phyloP scores from a whole-genome alignment of 1,140 invertebrate species.

The Hyphantria cunea region DNA sequence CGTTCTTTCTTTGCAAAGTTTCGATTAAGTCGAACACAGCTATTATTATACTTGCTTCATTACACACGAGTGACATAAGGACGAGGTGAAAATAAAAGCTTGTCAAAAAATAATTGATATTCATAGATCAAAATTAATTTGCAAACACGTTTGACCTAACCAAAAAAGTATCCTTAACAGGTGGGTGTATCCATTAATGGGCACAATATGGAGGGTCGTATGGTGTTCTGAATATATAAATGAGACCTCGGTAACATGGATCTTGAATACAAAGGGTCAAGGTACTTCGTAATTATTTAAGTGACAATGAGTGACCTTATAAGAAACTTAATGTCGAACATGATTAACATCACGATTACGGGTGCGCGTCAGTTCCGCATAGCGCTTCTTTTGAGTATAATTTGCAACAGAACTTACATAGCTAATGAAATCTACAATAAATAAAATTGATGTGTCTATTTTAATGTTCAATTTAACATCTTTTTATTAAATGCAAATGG shows the following conservation, averaged over 20 bases:
- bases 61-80: too few species aligned
- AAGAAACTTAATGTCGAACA: neutral
- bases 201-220: neutral
- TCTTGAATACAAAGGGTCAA: conserved; percentile 19
- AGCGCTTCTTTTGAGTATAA: neutral
- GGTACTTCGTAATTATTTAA: conserved; percentile 4
- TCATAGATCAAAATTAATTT: neutral
- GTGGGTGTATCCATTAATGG: neutral
- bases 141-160: conserved; percentile 1
- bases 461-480: too few species aligned
- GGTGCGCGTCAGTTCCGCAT: conserved; percentile 3
- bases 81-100: too few species aligned
- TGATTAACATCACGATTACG: neutral
- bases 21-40: too few species aligned
- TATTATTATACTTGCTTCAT: too few species aligned
- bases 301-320: conserved; percentile 10
- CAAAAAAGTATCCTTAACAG: neutral
- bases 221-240: conserved; percentile 11
- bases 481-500: too few species aligned
- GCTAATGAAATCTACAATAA: too few species aligned
- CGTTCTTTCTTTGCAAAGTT: too few species aligned
- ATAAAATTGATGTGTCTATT: too few species aligned
- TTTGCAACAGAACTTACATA: too few species aligned
- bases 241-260: conserved; percentile 3
- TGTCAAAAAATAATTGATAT: conserved; percentile 1